Conservation (phyloP, 2,797 vertebrate species). For the Helostoma temminkii region DNA sequence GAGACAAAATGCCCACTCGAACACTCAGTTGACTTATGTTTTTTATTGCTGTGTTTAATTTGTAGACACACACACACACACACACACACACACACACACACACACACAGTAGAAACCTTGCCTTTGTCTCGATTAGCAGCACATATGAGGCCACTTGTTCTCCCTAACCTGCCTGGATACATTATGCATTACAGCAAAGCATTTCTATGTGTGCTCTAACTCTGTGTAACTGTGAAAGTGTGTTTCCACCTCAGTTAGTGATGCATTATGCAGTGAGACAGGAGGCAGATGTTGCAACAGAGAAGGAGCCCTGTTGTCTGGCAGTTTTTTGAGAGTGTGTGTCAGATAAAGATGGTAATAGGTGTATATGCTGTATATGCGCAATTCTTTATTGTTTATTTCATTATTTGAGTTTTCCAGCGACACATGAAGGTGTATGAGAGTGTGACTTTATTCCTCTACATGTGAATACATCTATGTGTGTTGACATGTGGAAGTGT, state of each 20-base stretch:
- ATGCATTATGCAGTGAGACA: slow-evolving; percentile 46
- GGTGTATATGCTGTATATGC: neutral
- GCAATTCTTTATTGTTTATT: neutral
- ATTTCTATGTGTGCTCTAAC: neutral
- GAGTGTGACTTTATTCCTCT: neutral
- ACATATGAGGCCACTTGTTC: slow-evolving; percentile 40
- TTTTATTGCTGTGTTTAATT: slow-evolving; percentile 32
- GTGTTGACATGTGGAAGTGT: slow-evolving; percentile 16
- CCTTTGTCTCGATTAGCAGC: slow-evolving; percentile 41
- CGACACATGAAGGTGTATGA: neutral
- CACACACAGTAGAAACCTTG: neutral
- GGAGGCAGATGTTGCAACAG: slow-evolving; percentile 24
- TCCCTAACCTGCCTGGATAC: slow-evolving; percentile 31
- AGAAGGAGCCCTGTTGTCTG: slow-evolving; percentile 5
- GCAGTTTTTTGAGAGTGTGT: neutral
- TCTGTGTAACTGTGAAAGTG: slow-evolving; percentile 8
- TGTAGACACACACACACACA: slow-evolving; percentile 8
- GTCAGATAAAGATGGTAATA: neutral
- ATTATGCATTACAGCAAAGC: slow-evolving; percentile 40
- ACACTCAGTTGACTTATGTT: neutral
- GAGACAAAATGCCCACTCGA: slow-evolving; percentile 12
- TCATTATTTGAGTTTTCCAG: neutral
- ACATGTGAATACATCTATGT: slow-evolving; percentile 16
- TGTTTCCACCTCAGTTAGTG: slow-evolving; percentile 15
- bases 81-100: neutral